Base-by-base conservation (phyloP, 2,888 invertebrate species). In the Gari tellinella region DNA sequence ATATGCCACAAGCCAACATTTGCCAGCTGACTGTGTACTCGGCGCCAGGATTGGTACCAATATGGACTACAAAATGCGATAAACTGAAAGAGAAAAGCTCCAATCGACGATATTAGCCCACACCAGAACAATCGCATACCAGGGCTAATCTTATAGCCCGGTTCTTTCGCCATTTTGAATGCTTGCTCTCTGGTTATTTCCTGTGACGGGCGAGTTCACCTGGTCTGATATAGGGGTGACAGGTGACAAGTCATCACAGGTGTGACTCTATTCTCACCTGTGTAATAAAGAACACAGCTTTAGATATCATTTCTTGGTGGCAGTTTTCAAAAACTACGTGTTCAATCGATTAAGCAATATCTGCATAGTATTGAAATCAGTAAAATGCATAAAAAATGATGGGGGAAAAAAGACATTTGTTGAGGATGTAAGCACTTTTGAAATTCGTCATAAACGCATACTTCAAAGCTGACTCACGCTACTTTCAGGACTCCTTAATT, bases 1-100 rank as follows among this genome's bases (percentile, higher is more conserved):
- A 89, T 82, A 53, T 88, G 86, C 89, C 89, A 89, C 37, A 89
- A 69, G 2, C 89, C 89, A 7, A 88, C 84, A 62, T 85, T 88
- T n/a, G 84, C 85, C 48, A 89, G 79, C 0, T 87, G 83, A 41
- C 89, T 89, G 81, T 88, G 87, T 2, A 89, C 88, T 14, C 89
- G 58, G 10, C 86, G 81, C 89, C 89, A 89, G n/a, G 88, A 88
- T 58, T 88, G 85, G 73, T 87, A 87, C 89, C 89, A 89, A 48
- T 80, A 88, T 0, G 89, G 89, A 12, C 86, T 84, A 8, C 85
- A 82, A 58, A 88, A 89, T 10, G 82, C 85, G n/a, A 87, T 52
- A 52, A 89, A 88, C 72, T 84, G 80, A 12, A 70, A 81, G n/a
- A 85, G 38, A 40, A 86, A 82, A 2, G 86, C 81, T 0, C 62